phyloP scores from a whole-genome alignment of 2,113 vertebrate genomes.

The Heterochromis multidens region DNA sequence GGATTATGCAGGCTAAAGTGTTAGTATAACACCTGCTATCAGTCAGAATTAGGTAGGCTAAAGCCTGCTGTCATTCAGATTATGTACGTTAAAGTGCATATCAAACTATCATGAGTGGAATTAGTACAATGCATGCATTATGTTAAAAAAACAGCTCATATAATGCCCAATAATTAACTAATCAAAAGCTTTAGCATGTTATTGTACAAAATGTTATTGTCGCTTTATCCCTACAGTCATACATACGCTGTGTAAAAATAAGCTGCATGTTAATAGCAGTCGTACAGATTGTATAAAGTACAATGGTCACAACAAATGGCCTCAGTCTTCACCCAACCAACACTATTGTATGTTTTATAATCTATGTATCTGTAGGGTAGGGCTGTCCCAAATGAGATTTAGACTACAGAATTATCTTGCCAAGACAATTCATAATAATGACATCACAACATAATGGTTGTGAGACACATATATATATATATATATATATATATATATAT shows the following conservation, averaged over 20 bases:
- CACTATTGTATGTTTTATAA: background rate
- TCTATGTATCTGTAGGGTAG: background rate
- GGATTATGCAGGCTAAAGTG: background rate
- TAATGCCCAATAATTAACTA: too few species aligned
- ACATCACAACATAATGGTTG: too few species aligned
- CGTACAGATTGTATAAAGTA: background rate
- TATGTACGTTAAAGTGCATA: background rate
- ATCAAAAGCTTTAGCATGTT: too few species aligned
- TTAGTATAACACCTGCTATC: background rate
- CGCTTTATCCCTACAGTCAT: background rate
- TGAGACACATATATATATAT: too few species aligned
- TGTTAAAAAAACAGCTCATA: too few species aligned
- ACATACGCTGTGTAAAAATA: background rate
- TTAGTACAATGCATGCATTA: too few species aligned
- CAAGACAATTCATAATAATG: background rate
- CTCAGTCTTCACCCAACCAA: background rate
- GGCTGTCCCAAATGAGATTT: fast-evolving
- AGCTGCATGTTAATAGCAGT: background rate
- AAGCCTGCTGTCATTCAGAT: background rate
- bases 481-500: too few species aligned
- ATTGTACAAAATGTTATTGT: background rate
- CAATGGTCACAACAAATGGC: background rate
- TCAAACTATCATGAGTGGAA: background rate
- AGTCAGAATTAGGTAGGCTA: background rate
- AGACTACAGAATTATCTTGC: background rate